Evolutionary conservation across 2,797 vertebrate genomes (phyloP), one percentile per base, ranked within the genome.

Genomic region (Eremophila alpestris): DNA sequence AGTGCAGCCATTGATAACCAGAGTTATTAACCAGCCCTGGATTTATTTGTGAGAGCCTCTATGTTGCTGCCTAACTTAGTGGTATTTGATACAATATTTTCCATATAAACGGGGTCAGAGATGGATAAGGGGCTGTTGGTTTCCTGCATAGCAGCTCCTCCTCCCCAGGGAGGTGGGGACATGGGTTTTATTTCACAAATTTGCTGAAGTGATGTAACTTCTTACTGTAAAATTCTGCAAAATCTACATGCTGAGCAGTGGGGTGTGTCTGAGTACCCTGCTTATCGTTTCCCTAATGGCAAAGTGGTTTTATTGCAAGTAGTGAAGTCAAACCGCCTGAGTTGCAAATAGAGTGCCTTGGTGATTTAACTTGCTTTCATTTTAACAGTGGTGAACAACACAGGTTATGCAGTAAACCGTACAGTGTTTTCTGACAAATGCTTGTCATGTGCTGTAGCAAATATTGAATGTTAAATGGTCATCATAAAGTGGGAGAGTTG

Each of bases 351-450:
- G 41, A 40, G 46, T 86, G 65, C 48, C 29, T 51, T 16, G 29
- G 16, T 92, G 71, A 69, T 87, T 93, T 83, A 63, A 49, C 62
- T 83, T 70, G 45, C 46, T 91, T 92, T 69, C 15, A 21, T 74
- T 87, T 81, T 71, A 73, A 43, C 34, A 55, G 27, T 11, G 11
- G 76, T 59, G 32, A 56, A 27, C 51, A 73, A 8, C 41, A 67
- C 16, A 34, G 20, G 41, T 76, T 90, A 43, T 63, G 14, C 46
- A 64, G 26, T 54, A 86, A 93, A 69, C 58, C 30, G 13, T 51
- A 13, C 11, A 56, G 23, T 38, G 45, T 76, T 88, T 95, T 90
- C 83, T 94, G 87, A 79, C 92, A 92, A 76, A 24, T 87, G 76
- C 55, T 63, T 0, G 0, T 93, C 79, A 82, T 59, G 38, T 91